Conservation (phyloP, 1,140 invertebrate species). For the Drosophila kanapiae region DNA sequence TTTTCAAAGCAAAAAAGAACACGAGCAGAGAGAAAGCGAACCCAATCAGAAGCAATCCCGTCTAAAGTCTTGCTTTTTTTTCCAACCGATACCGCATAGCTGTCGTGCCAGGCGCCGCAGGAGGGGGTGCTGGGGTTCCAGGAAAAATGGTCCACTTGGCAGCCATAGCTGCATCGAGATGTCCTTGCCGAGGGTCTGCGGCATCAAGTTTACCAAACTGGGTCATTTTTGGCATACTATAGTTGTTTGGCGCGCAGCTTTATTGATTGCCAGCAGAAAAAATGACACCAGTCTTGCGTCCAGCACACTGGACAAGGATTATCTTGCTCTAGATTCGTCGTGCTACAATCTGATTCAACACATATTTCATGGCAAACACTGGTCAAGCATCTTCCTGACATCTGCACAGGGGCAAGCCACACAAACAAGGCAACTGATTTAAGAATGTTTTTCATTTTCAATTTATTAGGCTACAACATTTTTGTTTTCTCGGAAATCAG, state of each 20-base stretch:
- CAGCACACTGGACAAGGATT: conserved; percentile 27
- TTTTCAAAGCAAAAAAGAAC: conserved; percentile 27
- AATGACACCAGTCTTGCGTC: conserved; percentile 22
- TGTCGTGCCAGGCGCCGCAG: conserved; percentile 34
- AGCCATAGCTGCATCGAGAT: conserved; percentile 43
- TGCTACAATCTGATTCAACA: conserved; percentile 8
- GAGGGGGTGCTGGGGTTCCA: not conserved
- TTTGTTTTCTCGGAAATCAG: not conserved
- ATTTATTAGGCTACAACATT: not conserved
- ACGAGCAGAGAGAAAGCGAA: not conserved
- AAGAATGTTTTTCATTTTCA: not conserved
- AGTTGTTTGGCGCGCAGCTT: conserved; percentile 44
- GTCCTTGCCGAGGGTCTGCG: conserved; percentile 46
- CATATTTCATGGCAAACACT: conserved; percentile 21
- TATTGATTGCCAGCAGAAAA: conserved; percentile 65
- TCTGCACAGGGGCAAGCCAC: not conserved
- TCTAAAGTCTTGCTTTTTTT: conserved; percentile 26
- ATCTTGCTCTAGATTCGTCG: conserved; percentile 22
- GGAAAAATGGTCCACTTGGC: conserved; percentile 56
- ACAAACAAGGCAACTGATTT: conserved; percentile 1
- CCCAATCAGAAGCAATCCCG: conserved; percentile 39
- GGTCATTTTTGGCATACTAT: conserved; percentile 67
- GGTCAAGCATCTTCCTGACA: not conserved
- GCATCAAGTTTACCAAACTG: conserved; percentile 55
- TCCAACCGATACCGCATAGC: conserved; percentile 15